Percentiles rank a stretch among this genome's conserved stretches.
phyloP scores from a whole-genome alignment of 2,113 vertebrate species.

The Phalacrocorax pelagicus region DNA sequence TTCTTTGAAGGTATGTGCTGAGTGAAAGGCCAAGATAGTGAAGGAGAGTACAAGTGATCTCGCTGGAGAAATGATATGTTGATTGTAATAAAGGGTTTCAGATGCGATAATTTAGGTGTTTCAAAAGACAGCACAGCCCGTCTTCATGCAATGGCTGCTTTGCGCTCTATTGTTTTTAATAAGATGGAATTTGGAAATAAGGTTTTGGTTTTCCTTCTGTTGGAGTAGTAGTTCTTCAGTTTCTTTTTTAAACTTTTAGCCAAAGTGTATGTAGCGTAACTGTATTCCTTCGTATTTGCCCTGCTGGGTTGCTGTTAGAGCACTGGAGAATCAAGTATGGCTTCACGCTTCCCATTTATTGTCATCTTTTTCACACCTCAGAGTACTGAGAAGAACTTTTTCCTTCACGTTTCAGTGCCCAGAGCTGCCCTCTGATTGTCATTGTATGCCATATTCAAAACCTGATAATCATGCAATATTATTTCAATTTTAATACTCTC shows the following conservation, averaged over 20 bases:
- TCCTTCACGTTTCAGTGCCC: not conserved
- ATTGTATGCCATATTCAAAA: not conserved
- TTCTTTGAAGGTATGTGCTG: not conserved
- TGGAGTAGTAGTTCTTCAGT: not conserved
- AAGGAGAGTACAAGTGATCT: not conserved
- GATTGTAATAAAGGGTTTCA: not conserved
- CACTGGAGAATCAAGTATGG: not conserved
- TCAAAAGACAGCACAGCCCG: not conserved
- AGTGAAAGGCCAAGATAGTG: not conserved
- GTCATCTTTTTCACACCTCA: not conserved
- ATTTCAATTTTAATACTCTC: not conserved
- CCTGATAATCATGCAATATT: not conserved
- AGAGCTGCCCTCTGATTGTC: not conserved
- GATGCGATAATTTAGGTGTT: not conserved
- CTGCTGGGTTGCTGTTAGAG: not conserved
- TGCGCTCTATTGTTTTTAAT: not conserved
- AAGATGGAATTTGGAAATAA: not conserved
- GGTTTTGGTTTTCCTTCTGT: not conserved
- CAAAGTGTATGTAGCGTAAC: not conserved
- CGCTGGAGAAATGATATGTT: not conserved
- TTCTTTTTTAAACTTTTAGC: not conserved
- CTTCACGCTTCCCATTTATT: not conserved
- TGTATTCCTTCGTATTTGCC: not conserved
- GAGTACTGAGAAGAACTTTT: not conserved
- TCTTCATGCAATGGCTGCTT: not conserved